Conservation (phyloP, 2,113 vertebrate genomes). For the Chaetodon auriga region DNA sequence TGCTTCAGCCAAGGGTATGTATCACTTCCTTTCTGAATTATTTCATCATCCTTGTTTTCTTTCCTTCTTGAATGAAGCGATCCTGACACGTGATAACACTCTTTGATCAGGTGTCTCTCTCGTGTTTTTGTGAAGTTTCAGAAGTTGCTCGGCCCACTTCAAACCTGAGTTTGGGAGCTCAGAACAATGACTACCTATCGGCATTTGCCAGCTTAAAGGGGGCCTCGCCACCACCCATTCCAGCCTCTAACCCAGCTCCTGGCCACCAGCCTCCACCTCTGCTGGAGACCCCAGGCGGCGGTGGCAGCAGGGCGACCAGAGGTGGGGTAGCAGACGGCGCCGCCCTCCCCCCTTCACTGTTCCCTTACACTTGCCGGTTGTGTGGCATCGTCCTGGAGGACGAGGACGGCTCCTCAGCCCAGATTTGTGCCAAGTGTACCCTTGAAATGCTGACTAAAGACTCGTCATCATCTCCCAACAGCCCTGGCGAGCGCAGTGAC, state of each 20-base stretch:
- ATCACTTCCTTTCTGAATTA: neutral
- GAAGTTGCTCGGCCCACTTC: slow-evolving; percentile 80
- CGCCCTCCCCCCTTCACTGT: slow-evolving; percentile 88
- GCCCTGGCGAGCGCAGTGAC: slow-evolving; percentile 84
- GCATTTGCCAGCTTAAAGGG: slow-evolving; percentile 83
- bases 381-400: slow-evolving; percentile 93
- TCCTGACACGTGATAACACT: too few species aligned
- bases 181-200: slow-evolving; percentile 82
- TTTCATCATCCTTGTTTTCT: neutral
- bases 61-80: too few species aligned
- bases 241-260: slow-evolving; percentile 63
- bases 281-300: slow-evolving; percentile 42
- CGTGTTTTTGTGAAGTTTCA: slow-evolving; percentile 58
- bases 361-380: slow-evolving; percentile 92
- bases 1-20: slow-evolving; percentile 66
- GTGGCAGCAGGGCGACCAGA: slow-evolving; percentile 47
- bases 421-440: slow-evolving; percentile 92
- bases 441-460: slow-evolving; percentile 89
- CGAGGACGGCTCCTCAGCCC: slow-evolving; percentile 89
- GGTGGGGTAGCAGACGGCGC: slow-evolving; percentile 57
- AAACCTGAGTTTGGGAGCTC: slow-evolving; percentile 74
- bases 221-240: slow-evolving; percentile 61
- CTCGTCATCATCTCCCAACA: slow-evolving; percentile 67
- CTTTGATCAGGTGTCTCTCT: neutral
- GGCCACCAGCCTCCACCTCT: slow-evolving; percentile 54